Percentiles rank a stretch among this genome's conserved stretches.
phyloP scores from a whole-genome alignment of 2,888 invertebrate species.

The Ceraclea dissimilis region DNA sequence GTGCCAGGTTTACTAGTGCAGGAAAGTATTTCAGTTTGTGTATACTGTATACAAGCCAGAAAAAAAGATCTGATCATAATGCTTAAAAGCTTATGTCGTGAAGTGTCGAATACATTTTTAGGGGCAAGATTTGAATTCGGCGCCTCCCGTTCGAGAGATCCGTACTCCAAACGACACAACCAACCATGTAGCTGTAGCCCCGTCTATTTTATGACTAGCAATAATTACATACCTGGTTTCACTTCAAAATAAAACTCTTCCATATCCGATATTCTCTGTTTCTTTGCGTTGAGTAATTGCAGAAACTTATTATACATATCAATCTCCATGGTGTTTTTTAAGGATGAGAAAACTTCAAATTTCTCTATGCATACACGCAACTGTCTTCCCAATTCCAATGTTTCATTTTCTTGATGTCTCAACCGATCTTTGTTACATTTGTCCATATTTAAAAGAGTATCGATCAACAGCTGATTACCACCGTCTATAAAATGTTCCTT shows the following conservation, averaged over 20 bases:
- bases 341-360: conserved; percentile 10
- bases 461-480: conserved; percentile 16
- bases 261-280: conserved; percentile 10
- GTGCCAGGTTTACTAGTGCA: too few relatives aligned
- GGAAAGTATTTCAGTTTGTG: too few relatives aligned
- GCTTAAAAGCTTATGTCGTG: too few relatives aligned
- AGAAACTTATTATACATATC: conserved; percentile 21
- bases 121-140: too few relatives aligned
- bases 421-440: conserved; percentile 11
- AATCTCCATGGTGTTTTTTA: conserved; percentile 21
- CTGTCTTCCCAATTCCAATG: conserved; percentile 7
- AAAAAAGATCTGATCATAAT: too few relatives aligned
- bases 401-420: conserved; percentile 15
- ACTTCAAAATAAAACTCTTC: conserved; percentile 13
- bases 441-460: conserved; percentile 13
- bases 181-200: too few relatives aligned
- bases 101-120: too few relatives aligned
- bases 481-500: conserved; percentile 11
- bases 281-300: conserved; percentile 19
- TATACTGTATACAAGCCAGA: too few relatives aligned
- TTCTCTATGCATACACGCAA: conserved; percentile 5
- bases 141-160: too few relatives aligned
- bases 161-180: too few relatives aligned
- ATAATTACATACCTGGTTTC: too few relatives aligned
- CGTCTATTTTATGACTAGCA: too few relatives aligned